phyloP scores from a whole-genome alignment of 35 echinoderm and acorn worm species.

The Anneissia japonica region DNA sequence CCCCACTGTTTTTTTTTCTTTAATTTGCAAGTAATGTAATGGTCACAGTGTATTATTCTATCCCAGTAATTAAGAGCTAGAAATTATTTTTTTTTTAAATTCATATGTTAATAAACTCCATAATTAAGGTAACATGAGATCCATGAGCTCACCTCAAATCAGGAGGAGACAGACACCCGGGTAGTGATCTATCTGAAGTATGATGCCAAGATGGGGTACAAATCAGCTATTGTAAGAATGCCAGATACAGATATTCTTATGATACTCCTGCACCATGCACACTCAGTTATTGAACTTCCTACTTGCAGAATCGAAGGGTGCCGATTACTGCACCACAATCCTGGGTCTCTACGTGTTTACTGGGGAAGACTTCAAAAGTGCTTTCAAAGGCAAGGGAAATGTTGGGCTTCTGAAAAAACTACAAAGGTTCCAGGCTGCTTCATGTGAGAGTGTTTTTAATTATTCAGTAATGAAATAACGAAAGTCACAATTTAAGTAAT shows the following conservation, averaged over 20 bases:
- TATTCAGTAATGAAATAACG: neutral
- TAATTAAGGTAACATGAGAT: too few relatives aligned
- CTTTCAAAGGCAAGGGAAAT: constrained; percentile 69
- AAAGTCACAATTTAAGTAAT: neutral
- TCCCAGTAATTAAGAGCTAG: too few relatives aligned
- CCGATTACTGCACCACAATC: too few relatives aligned
- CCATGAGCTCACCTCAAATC: too few relatives aligned
- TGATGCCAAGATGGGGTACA: constrained; percentile 36
- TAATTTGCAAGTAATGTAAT: too few relatives aligned
- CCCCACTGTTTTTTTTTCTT: too few relatives aligned
- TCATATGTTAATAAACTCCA: too few relatives aligned
- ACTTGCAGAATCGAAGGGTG: too few relatives aligned
- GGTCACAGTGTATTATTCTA: too few relatives aligned
- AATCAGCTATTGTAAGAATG: constrained; percentile 39
- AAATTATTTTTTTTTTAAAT: too few relatives aligned
- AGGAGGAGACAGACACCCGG: too few relatives aligned
- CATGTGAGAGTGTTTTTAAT: neutral
- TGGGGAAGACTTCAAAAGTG: constrained; percentile 51
- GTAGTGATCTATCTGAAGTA: neutral
- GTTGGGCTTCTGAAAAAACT: constrained; percentile 56
- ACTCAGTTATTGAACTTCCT: constrained; percentile 8
- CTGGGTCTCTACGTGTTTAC: constrained; percentile 54
- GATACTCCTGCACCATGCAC: constrained; percentile 53
- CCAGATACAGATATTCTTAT: constrained; percentile 57
- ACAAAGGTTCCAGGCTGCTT: constrained; percentile 42